Base-by-base conservation (phyloP, 92 coral and sea anemone genomes). In the Scolanthus callimorphus region DNA sequence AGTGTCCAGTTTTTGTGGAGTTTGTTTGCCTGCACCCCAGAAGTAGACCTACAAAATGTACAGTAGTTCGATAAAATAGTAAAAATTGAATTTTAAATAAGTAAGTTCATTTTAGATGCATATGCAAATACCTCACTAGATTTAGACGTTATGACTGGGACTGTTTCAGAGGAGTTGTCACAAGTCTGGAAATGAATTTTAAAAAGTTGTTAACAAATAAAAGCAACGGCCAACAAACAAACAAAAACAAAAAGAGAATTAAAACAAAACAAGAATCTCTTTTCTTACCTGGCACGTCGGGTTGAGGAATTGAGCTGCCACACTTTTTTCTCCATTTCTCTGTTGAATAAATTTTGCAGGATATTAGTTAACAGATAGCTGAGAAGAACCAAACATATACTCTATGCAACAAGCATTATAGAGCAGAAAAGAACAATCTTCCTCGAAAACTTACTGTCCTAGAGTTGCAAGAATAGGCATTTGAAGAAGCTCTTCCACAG, bases 11-110 rank as follows among this genome's bases (percentile, higher is more conserved):
- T 92, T 92, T 46, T 92, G 98, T 25, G 96, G 98, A 1, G 96
- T 92, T 44, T 84, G 96, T 63, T 92, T 92, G 3, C 98, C 98
- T 4, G 97, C 98, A n/a, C 98, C 98, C 98, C 98, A 92, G 65
- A 85, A 92, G 70, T 74, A 88, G 2, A 90, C 86, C 97, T 90
- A 31, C 17, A 2, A n/a, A 34, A 6, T 34, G 9, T 15, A 6
- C 43, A 34, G 43, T 34, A 34, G 43, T 6, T 6, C 15, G 43
- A 34, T 34, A 6, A 34, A 34, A 34, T 6, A 34, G 43, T 15
- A 34, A 15, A 6, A 34, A 6, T 6, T 6, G 43, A 34, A 6
- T 34, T 6, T 34, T 34, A n/a, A n/a, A n/a, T n/a, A n/a, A n/a
- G n/a, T n/a, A n/a, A n/a, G n/a, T n/a, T n/a, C n/a, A n/a, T n/a